phyloP scores from a whole-genome alignment of 2,797 vertebrate genomes.

The Lemur catta region DNA sequence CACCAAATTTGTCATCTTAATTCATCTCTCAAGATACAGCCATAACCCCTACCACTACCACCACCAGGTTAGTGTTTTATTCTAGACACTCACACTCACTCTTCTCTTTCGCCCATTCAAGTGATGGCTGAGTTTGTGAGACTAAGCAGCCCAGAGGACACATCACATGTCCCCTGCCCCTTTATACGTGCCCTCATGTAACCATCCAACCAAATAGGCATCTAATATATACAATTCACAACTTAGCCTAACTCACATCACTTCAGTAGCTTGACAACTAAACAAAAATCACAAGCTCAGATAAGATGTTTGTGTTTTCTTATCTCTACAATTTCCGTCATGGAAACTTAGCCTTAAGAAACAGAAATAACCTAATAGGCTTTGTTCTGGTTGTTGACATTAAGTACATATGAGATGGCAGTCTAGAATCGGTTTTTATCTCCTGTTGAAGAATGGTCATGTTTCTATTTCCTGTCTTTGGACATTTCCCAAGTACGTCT shows the following conservation, averaged over 20 bases:
- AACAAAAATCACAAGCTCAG: background rate
- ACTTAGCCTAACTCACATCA: background rate
- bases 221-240: background rate
- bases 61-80: background rate
- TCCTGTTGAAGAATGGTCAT: background rate
- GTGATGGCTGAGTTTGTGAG: background rate
- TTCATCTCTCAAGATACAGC: background rate
- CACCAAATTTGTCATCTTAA: background rate
- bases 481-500: background rate
- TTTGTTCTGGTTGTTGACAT: background rate
- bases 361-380: background rate
- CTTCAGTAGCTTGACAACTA: background rate
- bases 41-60: background rate
- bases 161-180: background rate
- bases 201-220: background rate
- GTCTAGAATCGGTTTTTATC: background rate
- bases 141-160: background rate
- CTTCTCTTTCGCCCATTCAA: background rate
- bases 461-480: background rate
- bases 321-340: background rate
- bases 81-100: background rate
- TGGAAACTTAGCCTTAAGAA: constrained; percentile 22
- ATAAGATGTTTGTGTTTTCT: background rate
- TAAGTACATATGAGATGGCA: background rate
- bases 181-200: background rate